phyloP scores from a whole-genome alignment of 1,140 invertebrate genomes.

The Diploscapter pachys region DNA sequence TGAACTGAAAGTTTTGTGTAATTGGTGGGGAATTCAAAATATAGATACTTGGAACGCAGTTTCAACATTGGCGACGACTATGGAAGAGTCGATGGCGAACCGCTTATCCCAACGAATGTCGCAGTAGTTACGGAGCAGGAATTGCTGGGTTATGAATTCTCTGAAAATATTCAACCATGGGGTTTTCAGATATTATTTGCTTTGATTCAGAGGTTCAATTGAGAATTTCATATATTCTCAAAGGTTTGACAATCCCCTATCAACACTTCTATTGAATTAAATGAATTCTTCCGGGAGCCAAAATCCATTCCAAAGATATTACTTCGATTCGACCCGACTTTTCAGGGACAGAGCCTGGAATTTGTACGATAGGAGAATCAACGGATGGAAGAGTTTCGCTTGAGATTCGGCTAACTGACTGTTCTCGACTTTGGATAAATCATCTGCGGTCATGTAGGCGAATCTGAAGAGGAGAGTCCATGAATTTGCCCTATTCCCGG shows the following conservation, averaged over 20 bases:
- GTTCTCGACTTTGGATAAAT: constrained; percentile 59
- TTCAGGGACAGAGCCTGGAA: constrained; percentile 60
- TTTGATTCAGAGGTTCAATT: background rate
- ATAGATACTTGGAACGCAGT: background rate
- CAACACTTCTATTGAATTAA: background rate
- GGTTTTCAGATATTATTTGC: background rate
- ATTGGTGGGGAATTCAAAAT: background rate
- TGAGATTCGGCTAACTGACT: constrained; percentile 52
- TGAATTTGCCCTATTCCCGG: background rate
- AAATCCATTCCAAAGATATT: background rate
- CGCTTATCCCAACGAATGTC: constrained; percentile 62
- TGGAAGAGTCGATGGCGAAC: constrained; percentile 40
- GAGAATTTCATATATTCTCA: background rate
- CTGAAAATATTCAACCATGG: constrained; percentile 42
- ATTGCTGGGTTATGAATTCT: constrained; percentile 59
- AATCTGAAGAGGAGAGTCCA: constrained; percentile 47
- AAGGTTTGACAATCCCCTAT: background rate
- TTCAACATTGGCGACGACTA: constrained; percentile 12
- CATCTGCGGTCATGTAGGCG: constrained; percentile 62
- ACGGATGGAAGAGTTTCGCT: constrained; percentile 58
- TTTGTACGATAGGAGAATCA: constrained; percentile 61
- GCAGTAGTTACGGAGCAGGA: constrained; percentile 61
- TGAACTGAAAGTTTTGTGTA: constrained; percentile 55
- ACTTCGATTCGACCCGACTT: constrained; percentile 46
- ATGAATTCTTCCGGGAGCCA: background rate